Base-by-base conservation (phyloP, 2,888 invertebrate species). In the Drosophila fulvimacula region DNA sequence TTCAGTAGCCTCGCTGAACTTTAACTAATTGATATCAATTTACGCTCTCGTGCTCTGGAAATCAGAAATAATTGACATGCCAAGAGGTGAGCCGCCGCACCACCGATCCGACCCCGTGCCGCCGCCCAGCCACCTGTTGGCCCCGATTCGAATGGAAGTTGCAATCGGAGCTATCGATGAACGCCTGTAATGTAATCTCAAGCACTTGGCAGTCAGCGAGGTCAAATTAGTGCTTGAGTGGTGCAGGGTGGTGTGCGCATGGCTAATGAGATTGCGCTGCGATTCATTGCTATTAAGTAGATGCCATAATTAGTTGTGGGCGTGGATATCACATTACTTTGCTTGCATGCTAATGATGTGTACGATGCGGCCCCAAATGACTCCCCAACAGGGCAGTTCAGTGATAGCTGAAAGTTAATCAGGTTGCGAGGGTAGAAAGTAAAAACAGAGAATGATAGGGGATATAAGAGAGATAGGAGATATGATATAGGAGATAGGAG, bases 251-350 rank as follows among this genome's bases (percentile, higher is more conserved):
- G 42, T 6, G 41, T 13, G 11, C 4, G 27, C 30, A 30, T 5
- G 62, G 44, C 39, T 41, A 32, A 60, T 53, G 55, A 49, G 36
- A 27, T 53, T 24, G 46, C 36, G 52, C 38, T 34, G 53, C 46
- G 58, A 69, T 49, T 58, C 58, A 59, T 48, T 46, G 58, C 66
- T 38, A 27, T 39, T 67, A 60, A 69, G 68, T 70, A 46, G 58
- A 48, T 34, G 81, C 59, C 60, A 65, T 75, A 81, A 79, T 81
- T 79, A 81, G 72, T 71, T 77, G 69, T 48, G 60, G 60, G 60
- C 56, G 56, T 56, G 46, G 55, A 64, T 78, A 61, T 75, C 69
- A 48, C 65, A 78, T 78, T 81, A 68, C 49, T 49, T 19, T 48
- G 41, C 60, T 36, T 57, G 57, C 58, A 42, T 58, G 52, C 49